phyloP scores from a whole-genome alignment of 2,797 vertebrate genomes.

The Siniperca scherzeri region DNA sequence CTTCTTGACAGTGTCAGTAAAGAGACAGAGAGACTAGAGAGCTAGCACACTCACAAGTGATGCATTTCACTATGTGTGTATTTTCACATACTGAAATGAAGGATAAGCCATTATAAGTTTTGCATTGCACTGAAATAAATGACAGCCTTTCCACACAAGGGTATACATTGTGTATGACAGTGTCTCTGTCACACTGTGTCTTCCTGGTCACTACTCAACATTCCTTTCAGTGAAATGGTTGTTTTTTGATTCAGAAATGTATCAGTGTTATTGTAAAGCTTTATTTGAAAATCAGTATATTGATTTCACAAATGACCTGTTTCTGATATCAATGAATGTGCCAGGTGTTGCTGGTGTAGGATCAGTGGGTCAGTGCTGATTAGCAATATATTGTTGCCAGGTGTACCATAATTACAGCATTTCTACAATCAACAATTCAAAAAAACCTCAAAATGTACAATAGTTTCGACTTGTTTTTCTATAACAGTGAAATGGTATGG shows the following conservation, averaged over 20 bases:
- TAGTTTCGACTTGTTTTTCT: background rate
- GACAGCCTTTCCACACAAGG: background rate
- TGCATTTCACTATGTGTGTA: background rate
- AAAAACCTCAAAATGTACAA: background rate
- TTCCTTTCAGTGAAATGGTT: background rate
- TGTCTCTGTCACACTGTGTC: background rate
- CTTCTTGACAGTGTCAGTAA: conserved; percentile 15
- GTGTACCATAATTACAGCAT: background rate
- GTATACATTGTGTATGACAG: background rate
- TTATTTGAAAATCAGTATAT: background rate
- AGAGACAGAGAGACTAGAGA: too few species aligned
- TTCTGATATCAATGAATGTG: background rate
- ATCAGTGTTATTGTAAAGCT: background rate
- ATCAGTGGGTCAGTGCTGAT: background rate
- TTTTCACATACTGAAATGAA: background rate
- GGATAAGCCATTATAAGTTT: background rate
- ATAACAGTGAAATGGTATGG: background rate
- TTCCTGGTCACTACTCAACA: background rate
- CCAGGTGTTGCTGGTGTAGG: background rate
- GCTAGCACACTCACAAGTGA: background rate
- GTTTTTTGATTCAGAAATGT: background rate
- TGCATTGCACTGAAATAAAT: background rate
- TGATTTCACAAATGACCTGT: background rate
- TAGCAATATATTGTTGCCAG: background rate
- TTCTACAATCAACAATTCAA: background rate